These are phyloP conservation scores for Pteria penguin DNA, from an alignment of 2,888 invertebrate genomes.

Conservation along the genomic window DNA sequence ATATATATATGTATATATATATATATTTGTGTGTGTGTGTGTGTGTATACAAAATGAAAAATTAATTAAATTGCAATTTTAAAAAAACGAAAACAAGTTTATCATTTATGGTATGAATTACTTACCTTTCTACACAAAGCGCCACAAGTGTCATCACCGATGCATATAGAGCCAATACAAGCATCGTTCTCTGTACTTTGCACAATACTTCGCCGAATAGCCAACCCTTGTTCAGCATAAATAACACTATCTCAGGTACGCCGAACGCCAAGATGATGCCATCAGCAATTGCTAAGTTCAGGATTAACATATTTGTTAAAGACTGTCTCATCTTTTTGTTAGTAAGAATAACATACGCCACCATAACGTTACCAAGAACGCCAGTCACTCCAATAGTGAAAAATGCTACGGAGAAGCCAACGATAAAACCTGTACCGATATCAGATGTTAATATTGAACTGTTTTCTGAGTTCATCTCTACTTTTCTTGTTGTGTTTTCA, in stretches of 20 bases:
- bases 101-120: no score
- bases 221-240: slow-evolving; percentile 68
- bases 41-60: no score
- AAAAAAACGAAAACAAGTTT: no score
- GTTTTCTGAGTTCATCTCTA: no score
- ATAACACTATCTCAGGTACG: slow-evolving; percentile 78
- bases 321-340: slow-evolving; percentile 77
- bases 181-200: neutral
- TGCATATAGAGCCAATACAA: neutral
- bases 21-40: no score
- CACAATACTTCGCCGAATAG: neutral
- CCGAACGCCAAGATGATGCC: slow-evolving; percentile 77
- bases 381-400: slow-evolving; percentile 76
- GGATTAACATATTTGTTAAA: slow-evolving; percentile 78
- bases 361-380: slow-evolving; percentile 77
- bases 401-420: slow-evolving; percentile 70
- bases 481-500: no score
- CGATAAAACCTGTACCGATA: slow-evolving; percentile 78
- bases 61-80: no score
- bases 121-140: neutral
- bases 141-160: neutral
- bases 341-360: slow-evolving; percentile 76
- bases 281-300: slow-evolving; percentile 79
- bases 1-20: no score
- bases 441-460: neutral